Base-by-base conservation (phyloP, 2,888 invertebrate species). In the Cephonodes hylas region DNA sequence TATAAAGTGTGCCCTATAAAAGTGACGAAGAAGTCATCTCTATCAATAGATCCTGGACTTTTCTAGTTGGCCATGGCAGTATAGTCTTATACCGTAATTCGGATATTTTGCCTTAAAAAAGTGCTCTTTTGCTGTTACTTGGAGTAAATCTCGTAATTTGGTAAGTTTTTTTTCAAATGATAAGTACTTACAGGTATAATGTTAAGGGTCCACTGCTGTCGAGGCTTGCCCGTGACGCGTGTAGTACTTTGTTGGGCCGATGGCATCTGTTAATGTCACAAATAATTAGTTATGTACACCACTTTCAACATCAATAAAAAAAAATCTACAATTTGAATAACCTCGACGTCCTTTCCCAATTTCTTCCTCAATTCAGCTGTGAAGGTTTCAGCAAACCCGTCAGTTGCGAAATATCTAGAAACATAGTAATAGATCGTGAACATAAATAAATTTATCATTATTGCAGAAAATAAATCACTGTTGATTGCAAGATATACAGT, bases 321-420 rank as follows among this genome's bases (percentile, higher is more conserved):
- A 48, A 15, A 15, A 27, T 22, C 57, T 27, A 42, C 22, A 6
- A n/a, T 34, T 7, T 0, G 25, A 25, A 64, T 74, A 68, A 91
- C 91, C 74, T 93, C 93, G 65, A 94, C 92, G 74, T 96, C 95
- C 72, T 93, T 93, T 34, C 94, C 93, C 10, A 96, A 92, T 79
- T 94, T 94, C 64, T 94, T 93, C 48, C 94, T 85, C 4, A 96
- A 84, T 65, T 95, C 94, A 0, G 93, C 93, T n/a, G 95, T 90
- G 77, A 96, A 96, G 64, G 87, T 93, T 22, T 95, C 95, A 6
- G 93, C 91, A 72, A 96, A 96, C 23, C 93, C 91, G 58, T 96
- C 96, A 64, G 94, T 93, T 1, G 89, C 89, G 79, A 96, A 96
- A 74, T 95, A 95, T 64, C 92, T 92, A 80, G 84, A 81, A 5